Percentiles rank a stretch among this genome's conserved stretches.
Evolutionary conservation across 1,140 invertebrate species (phyloP).

Genomic region (Nasonia giraulti): DNA sequence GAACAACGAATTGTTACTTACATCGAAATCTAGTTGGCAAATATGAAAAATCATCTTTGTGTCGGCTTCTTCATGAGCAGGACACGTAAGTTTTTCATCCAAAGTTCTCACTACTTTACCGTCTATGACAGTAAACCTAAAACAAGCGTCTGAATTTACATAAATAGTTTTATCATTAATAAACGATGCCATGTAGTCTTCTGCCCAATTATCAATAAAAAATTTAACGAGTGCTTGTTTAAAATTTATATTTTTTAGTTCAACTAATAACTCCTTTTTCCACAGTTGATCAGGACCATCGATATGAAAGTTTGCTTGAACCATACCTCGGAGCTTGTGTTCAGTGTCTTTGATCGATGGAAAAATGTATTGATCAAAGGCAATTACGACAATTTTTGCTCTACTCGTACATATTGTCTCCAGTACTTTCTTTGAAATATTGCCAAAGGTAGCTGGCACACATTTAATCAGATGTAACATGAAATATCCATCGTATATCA

Average conservation of each 20-base stretch:
- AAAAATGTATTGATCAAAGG: not conserved
- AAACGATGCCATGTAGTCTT: constrained; percentile 12
- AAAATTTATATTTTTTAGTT: constrained; percentile 40
- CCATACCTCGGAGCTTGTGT: not conserved
- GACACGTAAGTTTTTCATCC: constrained; percentile 9
- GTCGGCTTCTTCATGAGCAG: constrained; percentile 51
- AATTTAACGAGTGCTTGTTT: constrained; percentile 15
- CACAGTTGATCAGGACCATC: not conserved
- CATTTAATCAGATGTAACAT: no score
- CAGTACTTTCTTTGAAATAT: no score
- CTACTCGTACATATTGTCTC: not conserved
- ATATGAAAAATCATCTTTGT: constrained; percentile 53
- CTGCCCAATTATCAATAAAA: not conserved
- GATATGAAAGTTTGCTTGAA: not conserved
- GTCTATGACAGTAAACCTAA: not conserved
- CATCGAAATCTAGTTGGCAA: constrained; percentile 37
- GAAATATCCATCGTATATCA: no score
- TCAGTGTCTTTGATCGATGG: constrained; percentile 24
- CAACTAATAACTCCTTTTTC: not conserved
- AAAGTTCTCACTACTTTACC: not conserved
- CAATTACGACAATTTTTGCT: not conserved
- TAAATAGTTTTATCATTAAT: constrained; percentile 23
- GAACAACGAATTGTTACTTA: constrained; percentile 39
- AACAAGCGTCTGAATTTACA: constrained; percentile 22
- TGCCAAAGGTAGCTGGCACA: no score